Conservation (phyloP, 2,888 invertebrate genomes). For the Sclerodermus sp. region DNA sequence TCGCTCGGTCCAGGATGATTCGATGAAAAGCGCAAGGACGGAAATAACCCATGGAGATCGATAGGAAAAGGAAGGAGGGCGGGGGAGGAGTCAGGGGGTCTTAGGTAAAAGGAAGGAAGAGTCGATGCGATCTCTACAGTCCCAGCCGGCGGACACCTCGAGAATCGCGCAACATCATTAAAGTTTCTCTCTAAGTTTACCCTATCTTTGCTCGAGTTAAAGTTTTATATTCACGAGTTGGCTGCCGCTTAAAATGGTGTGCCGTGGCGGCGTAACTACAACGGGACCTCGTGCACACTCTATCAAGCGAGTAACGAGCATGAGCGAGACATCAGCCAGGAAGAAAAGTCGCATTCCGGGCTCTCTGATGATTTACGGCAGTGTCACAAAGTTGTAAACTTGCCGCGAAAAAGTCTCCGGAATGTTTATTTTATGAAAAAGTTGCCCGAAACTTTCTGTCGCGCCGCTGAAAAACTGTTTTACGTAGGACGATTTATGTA, state of each 20-base stretch:
- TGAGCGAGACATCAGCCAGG: conserved; percentile 3
- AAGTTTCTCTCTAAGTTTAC: conserved; percentile 23
- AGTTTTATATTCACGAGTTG: conserved; percentile 25
- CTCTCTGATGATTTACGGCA: conserved; percentile 11
- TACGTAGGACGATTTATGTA: neutral
- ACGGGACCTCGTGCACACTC: neutral
- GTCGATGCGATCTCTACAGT: conserved; percentile 4
- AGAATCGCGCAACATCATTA: conserved; percentile 23
- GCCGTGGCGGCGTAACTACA: neutral
- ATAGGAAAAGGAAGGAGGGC: neutral
- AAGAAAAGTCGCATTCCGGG: conserved; percentile 5
- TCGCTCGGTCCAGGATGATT: neutral
- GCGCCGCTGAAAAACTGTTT: conserved; percentile 6
- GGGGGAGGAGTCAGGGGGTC: neutral
- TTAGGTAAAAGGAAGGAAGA: neutral
- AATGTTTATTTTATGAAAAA: conserved; percentile 7
- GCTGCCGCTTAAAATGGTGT: conserved; percentile 6
- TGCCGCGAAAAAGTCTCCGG: neutral
- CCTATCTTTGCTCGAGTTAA: conserved; percentile 22
- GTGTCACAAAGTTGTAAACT: conserved; percentile 12
- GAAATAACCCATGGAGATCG: neutral
- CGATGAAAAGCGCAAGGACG: neutral
- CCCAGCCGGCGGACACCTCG: conserved; percentile 3
- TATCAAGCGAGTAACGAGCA: neutral
- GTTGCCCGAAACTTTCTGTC: neutral